phyloP scores from a whole-genome alignment of 2,797 vertebrate genomes.

The Crax fasciolata region DNA sequence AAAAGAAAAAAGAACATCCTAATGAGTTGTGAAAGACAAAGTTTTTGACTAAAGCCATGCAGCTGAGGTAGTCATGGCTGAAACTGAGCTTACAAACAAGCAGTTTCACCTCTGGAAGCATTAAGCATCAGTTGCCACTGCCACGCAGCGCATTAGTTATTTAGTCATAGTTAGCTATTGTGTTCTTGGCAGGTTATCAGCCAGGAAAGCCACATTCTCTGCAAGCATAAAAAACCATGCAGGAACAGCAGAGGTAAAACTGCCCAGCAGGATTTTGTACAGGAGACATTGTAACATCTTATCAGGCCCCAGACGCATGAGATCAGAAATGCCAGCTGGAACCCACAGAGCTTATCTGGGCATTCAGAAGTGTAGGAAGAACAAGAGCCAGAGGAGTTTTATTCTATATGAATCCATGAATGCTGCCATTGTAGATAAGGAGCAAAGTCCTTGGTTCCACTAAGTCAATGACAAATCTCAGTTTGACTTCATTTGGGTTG shows the following conservation, averaged over 20 bases:
- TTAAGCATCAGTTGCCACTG: background rate
- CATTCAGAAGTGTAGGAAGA: constrained; percentile 48
- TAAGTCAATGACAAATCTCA: constrained; percentile 64
- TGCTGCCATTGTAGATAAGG: constrained; percentile 59
- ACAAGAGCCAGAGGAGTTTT: constrained; percentile 50
- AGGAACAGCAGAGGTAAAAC: constrained; percentile 52
- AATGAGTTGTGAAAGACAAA: background rate
- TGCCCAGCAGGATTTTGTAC: background rate
- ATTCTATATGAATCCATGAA: constrained; percentile 67
- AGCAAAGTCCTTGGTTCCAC: constrained; percentile 29
- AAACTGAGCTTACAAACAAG: background rate
- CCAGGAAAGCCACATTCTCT: constrained; percentile 32
- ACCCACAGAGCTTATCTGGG: constrained; percentile 60
- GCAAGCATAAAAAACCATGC: background rate
- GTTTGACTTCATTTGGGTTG: constrained; percentile 72
- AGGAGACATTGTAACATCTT: constrained; percentile 54
- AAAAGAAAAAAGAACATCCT: background rate
- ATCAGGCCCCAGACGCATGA: constrained; percentile 55
- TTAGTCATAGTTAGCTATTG: background rate
- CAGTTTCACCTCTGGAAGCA: background rate
- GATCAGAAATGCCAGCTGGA: constrained; percentile 71
- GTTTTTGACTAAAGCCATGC: background rate
- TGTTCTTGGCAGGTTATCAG: constrained; percentile 29
- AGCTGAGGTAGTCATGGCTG: background rate
- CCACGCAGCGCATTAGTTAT: background rate